A percentile compares a stretch with the other conserved stretches of the same genome.
Conservation (phyloP, 2,888 invertebrate genomes). For the Myopa testacea region DNA sequence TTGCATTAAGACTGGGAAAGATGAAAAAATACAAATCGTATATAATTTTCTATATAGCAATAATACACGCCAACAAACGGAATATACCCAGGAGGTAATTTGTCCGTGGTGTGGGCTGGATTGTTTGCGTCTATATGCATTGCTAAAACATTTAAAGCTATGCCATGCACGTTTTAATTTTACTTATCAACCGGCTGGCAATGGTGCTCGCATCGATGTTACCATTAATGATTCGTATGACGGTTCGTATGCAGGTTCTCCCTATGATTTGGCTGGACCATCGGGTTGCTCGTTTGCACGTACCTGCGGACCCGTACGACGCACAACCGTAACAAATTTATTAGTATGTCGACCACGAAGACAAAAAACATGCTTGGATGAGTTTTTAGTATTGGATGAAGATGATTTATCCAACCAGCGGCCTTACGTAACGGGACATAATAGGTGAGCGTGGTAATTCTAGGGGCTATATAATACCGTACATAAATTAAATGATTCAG, state of each 20-base stretch:
- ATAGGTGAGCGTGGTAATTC: slow-evolving; percentile 71
- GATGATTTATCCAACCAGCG: slow-evolving; percentile 86
- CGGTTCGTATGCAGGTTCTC: slow-evolving; percentile 94
- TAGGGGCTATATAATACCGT: too few relatives aligned
- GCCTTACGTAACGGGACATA: slow-evolving; percentile 91
- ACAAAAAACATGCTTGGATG: slow-evolving; percentile 77
- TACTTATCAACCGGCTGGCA: slow-evolving; percentile 74
- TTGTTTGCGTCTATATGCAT: slow-evolving; percentile 86
- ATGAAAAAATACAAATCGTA: slow-evolving; percentile 81
- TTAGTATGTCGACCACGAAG: slow-evolving; percentile 73
- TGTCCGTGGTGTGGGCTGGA: slow-evolving; percentile 97
- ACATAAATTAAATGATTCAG: neutral
- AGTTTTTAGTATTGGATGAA: slow-evolving; percentile 90
- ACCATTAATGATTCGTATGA: slow-evolving; percentile 95
- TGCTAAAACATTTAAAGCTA: slow-evolving; percentile 92
- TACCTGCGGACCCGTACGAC: slow-evolving; percentile 73
- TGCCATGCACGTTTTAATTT: slow-evolving; percentile 95
- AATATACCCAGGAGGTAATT: slow-evolving; percentile 90
- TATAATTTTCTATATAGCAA: slow-evolving; percentile 97
- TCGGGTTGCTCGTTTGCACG: slow-evolving; percentile 79
- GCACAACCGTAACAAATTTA: slow-evolving; percentile 74
- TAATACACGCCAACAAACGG: slow-evolving; percentile 94
- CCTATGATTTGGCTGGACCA: slow-evolving; percentile 86
- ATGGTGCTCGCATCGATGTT: slow-evolving; percentile 91
- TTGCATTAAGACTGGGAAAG: slow-evolving; percentile 52